Percentiles rank a stretch among this genome's conserved stretches.
These are phyloP conservation scores for Pelobates cultripes DNA, from an alignment of 2,797 vertebrate species.

Conservation along the genomic window DNA sequence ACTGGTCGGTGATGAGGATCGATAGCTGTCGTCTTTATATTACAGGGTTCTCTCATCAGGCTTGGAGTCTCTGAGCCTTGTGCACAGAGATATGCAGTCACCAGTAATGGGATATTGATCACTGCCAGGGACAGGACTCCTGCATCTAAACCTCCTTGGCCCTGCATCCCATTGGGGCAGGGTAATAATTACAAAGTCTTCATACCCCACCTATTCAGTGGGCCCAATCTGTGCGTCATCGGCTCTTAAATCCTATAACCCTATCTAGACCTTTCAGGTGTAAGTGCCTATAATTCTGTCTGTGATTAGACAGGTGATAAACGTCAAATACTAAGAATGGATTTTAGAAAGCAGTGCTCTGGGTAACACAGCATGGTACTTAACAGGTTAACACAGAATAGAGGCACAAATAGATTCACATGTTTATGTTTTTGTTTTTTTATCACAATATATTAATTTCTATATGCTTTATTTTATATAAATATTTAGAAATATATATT, in stretches of 20 bases:
- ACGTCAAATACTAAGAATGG: background rate
- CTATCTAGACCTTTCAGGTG: slow-evolving; percentile 2
- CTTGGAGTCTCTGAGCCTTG: slow-evolving; percentile 97
- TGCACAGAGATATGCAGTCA: slow-evolving; percentile 96
- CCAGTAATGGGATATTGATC: slow-evolving; percentile 99
- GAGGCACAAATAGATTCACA: too few species aligned
- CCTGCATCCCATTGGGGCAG: slow-evolving; percentile 85
- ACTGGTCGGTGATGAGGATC: slow-evolving; percentile 95
- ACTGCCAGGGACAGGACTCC: slow-evolving; percentile 72
- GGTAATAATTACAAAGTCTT: slow-evolving; percentile 85
- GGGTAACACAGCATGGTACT: too few species aligned
- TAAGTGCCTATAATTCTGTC: background rate
- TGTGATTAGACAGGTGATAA: background rate
- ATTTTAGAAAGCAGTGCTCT: too few species aligned
- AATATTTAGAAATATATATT: too few species aligned
- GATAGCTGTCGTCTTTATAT: slow-evolving; percentile 99
- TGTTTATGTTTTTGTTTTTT: too few species aligned
- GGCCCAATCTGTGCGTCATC: slow-evolving; percentile 17
- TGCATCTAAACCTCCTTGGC: slow-evolving; percentile 52
- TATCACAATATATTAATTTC: too few species aligned
- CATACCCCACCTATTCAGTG: slow-evolving; percentile 73
- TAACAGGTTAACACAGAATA: too few species aligned
- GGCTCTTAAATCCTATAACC: background rate
- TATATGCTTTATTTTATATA: too few species aligned
- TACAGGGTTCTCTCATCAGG: slow-evolving; percentile 99